Conservation (phyloP, 2,113 vertebrate genomes). For the Todiramphus saurophagus region DNA sequence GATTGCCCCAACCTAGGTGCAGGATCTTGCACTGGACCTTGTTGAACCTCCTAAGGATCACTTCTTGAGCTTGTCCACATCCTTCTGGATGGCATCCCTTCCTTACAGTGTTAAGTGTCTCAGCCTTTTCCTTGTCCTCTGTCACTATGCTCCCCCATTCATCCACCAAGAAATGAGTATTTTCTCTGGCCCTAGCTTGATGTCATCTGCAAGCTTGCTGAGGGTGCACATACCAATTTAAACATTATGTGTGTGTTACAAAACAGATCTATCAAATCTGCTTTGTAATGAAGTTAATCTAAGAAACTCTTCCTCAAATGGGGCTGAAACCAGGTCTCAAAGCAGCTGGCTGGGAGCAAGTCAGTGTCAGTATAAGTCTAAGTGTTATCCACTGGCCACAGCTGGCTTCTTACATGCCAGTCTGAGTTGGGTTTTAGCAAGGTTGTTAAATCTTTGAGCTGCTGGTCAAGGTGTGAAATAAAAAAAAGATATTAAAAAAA, state of each 20-base stretch:
- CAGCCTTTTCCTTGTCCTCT: too few species aligned
- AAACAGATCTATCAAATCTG: not conserved
- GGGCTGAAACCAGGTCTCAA: not conserved
- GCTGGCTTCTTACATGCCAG: not conserved
- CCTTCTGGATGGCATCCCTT: too few species aligned
- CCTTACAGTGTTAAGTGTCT: too few species aligned
- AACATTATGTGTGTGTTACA: not conserved
- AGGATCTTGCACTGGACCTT: too few species aligned
- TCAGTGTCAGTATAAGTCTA: not conserved
- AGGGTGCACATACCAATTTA: not conserved
- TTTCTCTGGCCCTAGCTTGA: too few species aligned
- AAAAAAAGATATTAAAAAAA: not conserved
- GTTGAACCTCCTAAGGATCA: too few species aligned
- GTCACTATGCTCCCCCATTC: too few species aligned
- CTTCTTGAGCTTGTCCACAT: too few species aligned
- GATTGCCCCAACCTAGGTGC: too few species aligned
- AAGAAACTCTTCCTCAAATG: not conserved
- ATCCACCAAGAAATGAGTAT: too few species aligned
- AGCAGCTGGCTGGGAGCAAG: not conserved
- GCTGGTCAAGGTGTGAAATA: not conserved
- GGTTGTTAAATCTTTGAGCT: not conserved
- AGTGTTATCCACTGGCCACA: not conserved
- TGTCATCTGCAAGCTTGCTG: too few species aligned
- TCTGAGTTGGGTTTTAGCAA: not conserved
- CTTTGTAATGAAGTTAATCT: not conserved